These are phyloP conservation scores for Phoeniculus purpureus DNA, from an alignment of 2,797 vertebrate species.

Conservation along the genomic window DNA sequence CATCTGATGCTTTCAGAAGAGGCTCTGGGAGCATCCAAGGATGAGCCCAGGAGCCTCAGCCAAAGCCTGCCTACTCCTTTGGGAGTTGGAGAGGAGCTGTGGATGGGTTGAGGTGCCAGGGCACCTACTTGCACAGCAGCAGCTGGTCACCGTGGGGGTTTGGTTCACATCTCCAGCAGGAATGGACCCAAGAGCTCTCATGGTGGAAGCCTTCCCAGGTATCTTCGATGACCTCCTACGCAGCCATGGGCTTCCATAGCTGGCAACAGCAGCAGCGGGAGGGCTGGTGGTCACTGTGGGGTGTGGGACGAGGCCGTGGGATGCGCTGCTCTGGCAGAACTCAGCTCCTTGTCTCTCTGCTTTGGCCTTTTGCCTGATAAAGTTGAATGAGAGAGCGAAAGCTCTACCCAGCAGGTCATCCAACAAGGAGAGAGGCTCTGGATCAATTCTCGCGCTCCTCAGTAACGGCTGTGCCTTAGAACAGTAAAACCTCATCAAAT, in stretches of 20 bases:
- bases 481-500: neutral
- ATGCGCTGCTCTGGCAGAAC: accelerated
- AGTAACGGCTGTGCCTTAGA: neutral
- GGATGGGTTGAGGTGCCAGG: neutral
- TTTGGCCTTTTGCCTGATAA: neutral
- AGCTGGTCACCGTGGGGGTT: accelerated
- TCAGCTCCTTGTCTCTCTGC: neutral
- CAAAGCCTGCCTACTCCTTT: neutral
- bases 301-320: neutral
- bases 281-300: neutral
- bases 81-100: neutral
- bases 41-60: neutral
- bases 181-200: neutral
- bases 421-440: neutral
- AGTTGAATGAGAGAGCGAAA: neutral
- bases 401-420: neutral
- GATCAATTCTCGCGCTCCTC: neutral
- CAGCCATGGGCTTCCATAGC: accelerated
- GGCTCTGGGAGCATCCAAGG: neutral
- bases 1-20: neutral
- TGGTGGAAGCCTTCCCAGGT: neutral
- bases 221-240: neutral
- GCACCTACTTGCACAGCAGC: neutral
- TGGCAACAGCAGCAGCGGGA: neutral
- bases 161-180: accelerated